Percentiles rank a stretch among this genome's conserved stretches.
Evolutionary conservation across 2,113 vertebrate genomes (phyloP).

Genomic region (Numida meleagris): DNA sequence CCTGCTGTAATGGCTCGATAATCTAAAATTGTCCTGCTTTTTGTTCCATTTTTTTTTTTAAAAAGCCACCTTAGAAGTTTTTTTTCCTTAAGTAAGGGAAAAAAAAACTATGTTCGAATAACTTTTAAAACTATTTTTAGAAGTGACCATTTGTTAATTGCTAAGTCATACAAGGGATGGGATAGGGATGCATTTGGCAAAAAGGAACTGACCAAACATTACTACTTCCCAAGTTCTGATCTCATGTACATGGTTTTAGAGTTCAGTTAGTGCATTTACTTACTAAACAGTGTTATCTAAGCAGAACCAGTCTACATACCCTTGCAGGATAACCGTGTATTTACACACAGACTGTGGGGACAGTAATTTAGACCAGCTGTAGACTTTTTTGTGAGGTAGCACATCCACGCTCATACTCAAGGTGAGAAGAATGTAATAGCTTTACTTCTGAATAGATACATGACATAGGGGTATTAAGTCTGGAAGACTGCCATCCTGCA

Average conservation of each 20-base stretch:
- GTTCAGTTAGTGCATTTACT: neutral
- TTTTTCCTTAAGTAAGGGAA: no score
- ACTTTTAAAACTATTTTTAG: neutral
- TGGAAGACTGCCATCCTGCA: neutral
- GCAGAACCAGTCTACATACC: neutral
- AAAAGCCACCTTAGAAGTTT: no score
- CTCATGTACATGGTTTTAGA: neutral
- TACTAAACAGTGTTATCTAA: neutral
- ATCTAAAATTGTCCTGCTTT: neutral
- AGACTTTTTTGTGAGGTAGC: neutral
- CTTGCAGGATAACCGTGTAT: neutral
- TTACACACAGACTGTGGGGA: neutral
- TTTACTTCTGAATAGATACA: neutral
- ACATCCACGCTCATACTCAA: neutral
- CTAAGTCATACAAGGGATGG: neutral
- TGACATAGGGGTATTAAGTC: accelerated
- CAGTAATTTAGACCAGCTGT: neutral
- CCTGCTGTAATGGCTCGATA: neutral
- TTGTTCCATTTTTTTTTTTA: neutral
- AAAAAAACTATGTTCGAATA: neutral
- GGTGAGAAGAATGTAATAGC: neutral
- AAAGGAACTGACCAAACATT: neutral
- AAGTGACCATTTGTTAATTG: neutral
- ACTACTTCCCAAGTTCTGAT: neutral
- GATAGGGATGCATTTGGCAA: neutral